Conservation (phyloP, 2,797 vertebrate genomes). For the Mus caroli region DNA sequence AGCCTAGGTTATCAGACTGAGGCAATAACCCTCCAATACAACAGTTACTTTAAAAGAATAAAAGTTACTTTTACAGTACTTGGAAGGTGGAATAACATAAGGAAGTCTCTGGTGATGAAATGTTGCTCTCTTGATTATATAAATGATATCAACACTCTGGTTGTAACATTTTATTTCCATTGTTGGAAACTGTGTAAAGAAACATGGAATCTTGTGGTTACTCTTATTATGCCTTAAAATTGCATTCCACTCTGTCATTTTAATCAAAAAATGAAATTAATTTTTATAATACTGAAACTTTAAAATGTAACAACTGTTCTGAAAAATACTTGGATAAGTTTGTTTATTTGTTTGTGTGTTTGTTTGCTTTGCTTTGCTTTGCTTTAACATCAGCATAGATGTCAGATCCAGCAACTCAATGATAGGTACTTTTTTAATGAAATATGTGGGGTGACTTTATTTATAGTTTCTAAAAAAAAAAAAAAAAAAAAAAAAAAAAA, state of each 20-base stretch:
- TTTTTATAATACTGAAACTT: neutral
- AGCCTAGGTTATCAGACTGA: neutral
- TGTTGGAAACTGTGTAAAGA: neutral
- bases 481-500: too few relatives aligned
- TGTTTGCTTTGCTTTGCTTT: neutral
- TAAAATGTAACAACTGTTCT: neutral
- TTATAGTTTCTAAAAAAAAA: too few relatives aligned
- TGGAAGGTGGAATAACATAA: neutral
- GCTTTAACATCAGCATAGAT: neutral
- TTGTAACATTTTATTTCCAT: neutral
- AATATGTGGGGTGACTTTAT: neutral
- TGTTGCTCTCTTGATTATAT: neutral
- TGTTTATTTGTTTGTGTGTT: neutral
- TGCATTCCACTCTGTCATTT: neutral
- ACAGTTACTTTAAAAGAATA: neutral
- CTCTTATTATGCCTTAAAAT: neutral
- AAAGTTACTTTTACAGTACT: neutral
- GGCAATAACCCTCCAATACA: neutral
- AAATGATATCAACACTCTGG: neutral
- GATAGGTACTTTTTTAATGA: neutral
- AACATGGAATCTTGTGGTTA: neutral
- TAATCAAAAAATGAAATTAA: neutral
- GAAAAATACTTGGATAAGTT: neutral
- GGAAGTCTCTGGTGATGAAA: accelerated
- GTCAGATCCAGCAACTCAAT: neutral